These are phyloP conservation scores for Euglossa dilemma DNA, from an alignment of 1,140 invertebrate genomes.

Conservation along the genomic window DNA sequence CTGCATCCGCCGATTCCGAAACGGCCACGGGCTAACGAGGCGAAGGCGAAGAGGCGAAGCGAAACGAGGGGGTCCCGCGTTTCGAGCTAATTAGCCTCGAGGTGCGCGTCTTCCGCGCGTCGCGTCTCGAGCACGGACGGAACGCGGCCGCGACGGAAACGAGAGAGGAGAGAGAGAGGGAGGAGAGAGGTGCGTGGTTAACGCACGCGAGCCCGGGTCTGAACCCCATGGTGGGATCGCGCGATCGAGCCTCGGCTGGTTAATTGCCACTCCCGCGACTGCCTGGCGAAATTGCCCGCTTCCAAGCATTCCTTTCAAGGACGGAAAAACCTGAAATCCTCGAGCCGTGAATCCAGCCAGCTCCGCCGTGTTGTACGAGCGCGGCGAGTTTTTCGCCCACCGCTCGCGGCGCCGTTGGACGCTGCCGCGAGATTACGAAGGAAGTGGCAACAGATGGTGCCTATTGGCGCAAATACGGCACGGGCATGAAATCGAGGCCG, in stretches of 20 bases:
- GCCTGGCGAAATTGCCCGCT: slow-evolving; percentile 10
- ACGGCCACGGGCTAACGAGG: background rate
- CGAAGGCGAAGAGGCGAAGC: background rate
- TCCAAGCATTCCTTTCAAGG: slow-evolving; percentile 35
- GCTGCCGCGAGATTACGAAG: background rate
- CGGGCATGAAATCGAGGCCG: background rate
- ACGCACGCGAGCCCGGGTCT: background rate
- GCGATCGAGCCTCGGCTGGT: slow-evolving; percentile 11
- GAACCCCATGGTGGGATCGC: background rate
- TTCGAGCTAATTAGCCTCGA: slow-evolving; percentile 27
- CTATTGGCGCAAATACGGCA: background rate
- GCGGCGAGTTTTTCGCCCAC: background rate
- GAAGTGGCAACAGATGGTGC: slow-evolving; percentile 2
- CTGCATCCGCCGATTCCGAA: background rate
- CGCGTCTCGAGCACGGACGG: background rate
- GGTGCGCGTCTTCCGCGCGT: background rate
- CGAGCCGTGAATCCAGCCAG: background rate
- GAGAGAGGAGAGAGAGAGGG: background rate
- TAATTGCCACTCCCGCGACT: slow-evolving; percentile 32
- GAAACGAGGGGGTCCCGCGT: background rate
- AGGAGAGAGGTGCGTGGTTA: slow-evolving; percentile 18
- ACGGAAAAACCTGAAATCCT: background rate
- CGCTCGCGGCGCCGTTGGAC: background rate
- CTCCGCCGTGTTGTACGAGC: background rate
- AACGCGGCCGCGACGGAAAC: background rate